Evolutionary conservation across 2,888 invertebrate genomes (phyloP).

Genomic region (Belgica antarctica): DNA sequence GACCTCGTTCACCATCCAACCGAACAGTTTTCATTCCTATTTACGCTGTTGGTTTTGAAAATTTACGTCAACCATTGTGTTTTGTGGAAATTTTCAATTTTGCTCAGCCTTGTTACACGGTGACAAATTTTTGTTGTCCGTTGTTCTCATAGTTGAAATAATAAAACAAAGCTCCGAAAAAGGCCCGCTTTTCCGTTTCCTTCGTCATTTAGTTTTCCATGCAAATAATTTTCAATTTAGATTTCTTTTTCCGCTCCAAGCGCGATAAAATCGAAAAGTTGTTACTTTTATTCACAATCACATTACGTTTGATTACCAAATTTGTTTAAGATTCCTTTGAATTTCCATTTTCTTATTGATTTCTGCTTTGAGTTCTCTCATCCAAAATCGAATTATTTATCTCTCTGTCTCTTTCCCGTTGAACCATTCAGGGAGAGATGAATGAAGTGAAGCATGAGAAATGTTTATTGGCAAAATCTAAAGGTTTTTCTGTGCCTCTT

Average conservation of each 20-base stretch:
- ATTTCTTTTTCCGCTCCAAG: background rate
- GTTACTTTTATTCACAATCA: background rate
- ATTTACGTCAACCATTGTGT: too few relatives aligned
- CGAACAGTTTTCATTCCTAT: too few relatives aligned
- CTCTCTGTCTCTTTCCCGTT: background rate
- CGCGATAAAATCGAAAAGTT: background rate
- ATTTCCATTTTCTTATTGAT: conserved; percentile 38
- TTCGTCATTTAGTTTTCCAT: background rate
- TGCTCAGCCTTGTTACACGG: too few relatives aligned
- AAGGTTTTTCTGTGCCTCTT: conserved; percentile 22
- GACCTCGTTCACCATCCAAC: too few relatives aligned
- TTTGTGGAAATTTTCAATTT: too few relatives aligned
- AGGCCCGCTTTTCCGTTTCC: background rate
- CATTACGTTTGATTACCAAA: conserved; percentile 16
- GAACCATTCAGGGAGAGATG: too few relatives aligned
- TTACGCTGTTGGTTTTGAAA: too few relatives aligned
- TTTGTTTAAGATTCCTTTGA: conserved; percentile 37
- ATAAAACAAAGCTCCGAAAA: background rate
- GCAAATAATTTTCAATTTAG: conserved; percentile 11
- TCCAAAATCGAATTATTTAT: conserved; percentile 43
- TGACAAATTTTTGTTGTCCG: too few relatives aligned
- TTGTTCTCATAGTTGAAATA: too few relatives aligned
- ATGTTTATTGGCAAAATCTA: conserved; percentile 37
- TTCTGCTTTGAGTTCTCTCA: conserved; percentile 41
- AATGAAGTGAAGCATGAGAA: conserved; percentile 40